Conservation (phyloP, 2,797 vertebrate species). For the Esox masquinongy region DNA sequence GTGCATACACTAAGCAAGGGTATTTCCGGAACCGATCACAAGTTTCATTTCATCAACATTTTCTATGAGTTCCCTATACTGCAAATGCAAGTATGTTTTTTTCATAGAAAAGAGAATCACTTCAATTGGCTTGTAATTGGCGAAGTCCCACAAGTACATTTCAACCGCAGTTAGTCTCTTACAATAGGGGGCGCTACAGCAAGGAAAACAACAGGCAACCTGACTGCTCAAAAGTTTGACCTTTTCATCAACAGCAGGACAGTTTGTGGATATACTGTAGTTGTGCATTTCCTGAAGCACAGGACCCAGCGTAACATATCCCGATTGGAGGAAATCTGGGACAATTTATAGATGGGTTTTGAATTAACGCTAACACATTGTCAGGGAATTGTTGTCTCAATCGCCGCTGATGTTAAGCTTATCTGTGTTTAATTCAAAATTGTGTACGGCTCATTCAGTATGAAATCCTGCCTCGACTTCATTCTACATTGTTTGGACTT, state of each 20-base stretch:
- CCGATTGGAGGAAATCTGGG: neutral
- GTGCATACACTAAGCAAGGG: too few relatives aligned
- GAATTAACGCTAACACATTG: neutral
- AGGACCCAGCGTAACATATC: neutral
- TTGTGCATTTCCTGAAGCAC: constrained; percentile 25
- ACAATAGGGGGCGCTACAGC: constrained; percentile 73
- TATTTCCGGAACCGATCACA: too few relatives aligned
- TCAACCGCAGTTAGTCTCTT: constrained; percentile 5
- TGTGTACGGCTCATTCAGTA: too few relatives aligned
- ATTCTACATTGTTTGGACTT: neutral
- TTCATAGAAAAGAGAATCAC: too few relatives aligned
- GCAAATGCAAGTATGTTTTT: too few relatives aligned
- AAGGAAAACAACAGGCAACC: constrained; percentile 40
- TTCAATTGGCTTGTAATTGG: too few relatives aligned
- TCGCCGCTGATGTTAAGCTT: neutral
- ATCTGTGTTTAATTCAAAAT: too few relatives aligned
- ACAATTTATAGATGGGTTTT: neutral
- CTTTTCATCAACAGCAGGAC: constrained; percentile 25
- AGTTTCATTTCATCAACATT: too few relatives aligned
- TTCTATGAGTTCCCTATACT: too few relatives aligned
- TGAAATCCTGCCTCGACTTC: too few relatives aligned
- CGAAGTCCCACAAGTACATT: neutral
- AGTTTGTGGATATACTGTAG: constrained; percentile 20
- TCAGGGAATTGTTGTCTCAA: neutral
- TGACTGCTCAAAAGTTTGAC: constrained; percentile 18